These are phyloP conservation scores for Cyphomyrmex costatus DNA, from an alignment of 1,140 invertebrate species.

Conservation along the genomic window DNA sequence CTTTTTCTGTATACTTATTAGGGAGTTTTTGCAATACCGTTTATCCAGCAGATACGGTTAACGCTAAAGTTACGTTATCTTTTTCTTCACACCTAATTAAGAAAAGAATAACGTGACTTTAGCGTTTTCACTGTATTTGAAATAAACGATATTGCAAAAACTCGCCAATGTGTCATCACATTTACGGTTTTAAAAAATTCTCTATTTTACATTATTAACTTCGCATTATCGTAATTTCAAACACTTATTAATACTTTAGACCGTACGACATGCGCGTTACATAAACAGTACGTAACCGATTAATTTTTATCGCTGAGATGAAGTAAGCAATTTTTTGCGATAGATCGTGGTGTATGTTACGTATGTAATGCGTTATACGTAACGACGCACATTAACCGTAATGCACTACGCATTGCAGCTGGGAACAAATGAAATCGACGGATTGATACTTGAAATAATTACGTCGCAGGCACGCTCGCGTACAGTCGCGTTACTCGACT, in stretches of 20 bases:
- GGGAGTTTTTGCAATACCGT: too few relatives aligned
- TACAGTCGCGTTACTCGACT: not conserved
- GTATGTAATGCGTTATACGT: not conserved
- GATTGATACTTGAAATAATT: too few relatives aligned
- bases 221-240: not conserved
- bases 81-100: too few relatives aligned
- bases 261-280: not conserved
- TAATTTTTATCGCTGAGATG: conserved; percentile 40
- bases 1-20: too few relatives aligned
- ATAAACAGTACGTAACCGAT: conserved; percentile 31
- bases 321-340: conserved; percentile 11
- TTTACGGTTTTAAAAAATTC: too few relatives aligned
- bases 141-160: too few relatives aligned
- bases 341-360: not conserved
- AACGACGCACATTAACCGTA: not conserved
- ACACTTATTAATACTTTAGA: not conserved
- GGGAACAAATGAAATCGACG: not conserved
- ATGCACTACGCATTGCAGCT: conserved; percentile 1
- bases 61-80: too few relatives aligned
- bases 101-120: too few relatives aligned
- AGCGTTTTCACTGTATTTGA: too few relatives aligned
- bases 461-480: not conserved
- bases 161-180: too few relatives aligned
- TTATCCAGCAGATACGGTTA: too few relatives aligned
- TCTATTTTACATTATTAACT: conserved; percentile 2